Evolutionary conservation across 1,140 invertebrate genomes (phyloP), one percentile per base, ranked within the genome.

Genomic region (Drosophila carrolli): DNA sequence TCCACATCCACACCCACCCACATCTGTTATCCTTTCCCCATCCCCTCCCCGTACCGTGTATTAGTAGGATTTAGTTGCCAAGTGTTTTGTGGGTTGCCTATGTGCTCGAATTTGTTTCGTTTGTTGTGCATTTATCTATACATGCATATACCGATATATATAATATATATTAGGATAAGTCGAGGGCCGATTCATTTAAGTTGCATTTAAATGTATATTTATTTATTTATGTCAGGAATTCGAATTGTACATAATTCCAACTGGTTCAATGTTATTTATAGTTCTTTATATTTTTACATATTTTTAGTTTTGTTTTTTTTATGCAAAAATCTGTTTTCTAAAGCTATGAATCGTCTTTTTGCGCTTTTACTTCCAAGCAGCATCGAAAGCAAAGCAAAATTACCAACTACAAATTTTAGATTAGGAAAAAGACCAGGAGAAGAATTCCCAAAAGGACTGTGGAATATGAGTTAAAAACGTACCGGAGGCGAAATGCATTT

Each of bases 401-500:
- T 66, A 56, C 50, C 43, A 70, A 54, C 48, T 54, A 55, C 29
- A 66, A 29, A n/a, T 55, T 67, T 44, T 51, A 55, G 32, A 38
- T 46, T 65, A 66, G 16, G 14, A 7, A 27, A 19, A 50, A 32
- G n/a, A 32, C 32, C 47, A 70, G 38, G 19, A 53, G 57, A n/a
- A 50, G 35, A 44, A 23, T 61, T 67, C 66, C 35, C 29, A n/a
- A 58, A 71, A 47, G 1, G 11, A 8, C 10, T n/a, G 27, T 23
- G 61, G 61, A 63, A 59, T 51, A 23, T 38, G 16, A 58, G 51
- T 81, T 90, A 50, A 78, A 85, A 88, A 88, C 88, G 89, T 91
- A 91, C 88, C 89, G 80, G 89, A 91, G 75, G 68, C 86, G 68
- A 91, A 84, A 81, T 91, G 89, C 89, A 91, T 91, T 91, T 91